These are phyloP conservation scores for Platichthys stellatus DNA, from an alignment of 2,113 vertebrate genomes.

Conservation along the genomic window DNA sequence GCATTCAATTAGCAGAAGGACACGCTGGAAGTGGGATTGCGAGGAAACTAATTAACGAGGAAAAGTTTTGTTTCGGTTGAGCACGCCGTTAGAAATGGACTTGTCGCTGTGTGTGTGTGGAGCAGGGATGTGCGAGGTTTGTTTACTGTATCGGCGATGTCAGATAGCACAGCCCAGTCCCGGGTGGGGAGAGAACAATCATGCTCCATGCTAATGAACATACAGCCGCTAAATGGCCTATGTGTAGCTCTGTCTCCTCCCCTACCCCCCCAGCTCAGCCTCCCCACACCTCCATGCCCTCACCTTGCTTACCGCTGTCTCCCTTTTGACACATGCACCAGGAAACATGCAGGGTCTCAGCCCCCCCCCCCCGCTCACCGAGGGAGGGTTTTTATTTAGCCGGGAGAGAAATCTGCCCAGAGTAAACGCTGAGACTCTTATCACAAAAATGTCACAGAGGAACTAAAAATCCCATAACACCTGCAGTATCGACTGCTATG, in stretches of 20 bases:
- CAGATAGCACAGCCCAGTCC: constrained; percentile 60
- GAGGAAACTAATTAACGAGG: constrained; percentile 65
- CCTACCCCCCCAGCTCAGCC: constrained; percentile 12
- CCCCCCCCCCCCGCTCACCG: constrained; percentile 50
- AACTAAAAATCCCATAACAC: constrained; percentile 55
- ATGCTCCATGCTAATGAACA: constrained; percentile 80
- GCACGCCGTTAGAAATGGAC: constrained; percentile 48
- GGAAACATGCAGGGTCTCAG: constrained; percentile 69
- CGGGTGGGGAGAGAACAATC: constrained; percentile 35
- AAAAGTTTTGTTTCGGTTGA: constrained; percentile 57
- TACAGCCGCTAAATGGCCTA: constrained; percentile 69
- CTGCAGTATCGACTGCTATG: constrained; percentile 59
- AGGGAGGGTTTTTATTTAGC: constrained; percentile 65
- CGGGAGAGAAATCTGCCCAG: constrained; percentile 48
- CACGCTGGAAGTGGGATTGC: constrained; percentile 22
- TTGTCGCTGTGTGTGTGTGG: constrained; percentile 38
- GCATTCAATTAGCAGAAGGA: constrained; percentile 20
- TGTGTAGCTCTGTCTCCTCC: constrained; percentile 44
- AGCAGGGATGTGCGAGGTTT: constrained; percentile 55
- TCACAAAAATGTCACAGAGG: constrained; percentile 61
- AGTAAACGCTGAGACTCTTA: constrained; percentile 43
- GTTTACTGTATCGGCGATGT: constrained; percentile 70
- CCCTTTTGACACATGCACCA: constrained; percentile 73
- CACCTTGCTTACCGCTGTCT: constrained; percentile 70
- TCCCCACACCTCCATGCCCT: constrained; percentile 48